Base-by-base conservation (phyloP, 2,888 invertebrate species). In the Melolontha melolontha region DNA sequence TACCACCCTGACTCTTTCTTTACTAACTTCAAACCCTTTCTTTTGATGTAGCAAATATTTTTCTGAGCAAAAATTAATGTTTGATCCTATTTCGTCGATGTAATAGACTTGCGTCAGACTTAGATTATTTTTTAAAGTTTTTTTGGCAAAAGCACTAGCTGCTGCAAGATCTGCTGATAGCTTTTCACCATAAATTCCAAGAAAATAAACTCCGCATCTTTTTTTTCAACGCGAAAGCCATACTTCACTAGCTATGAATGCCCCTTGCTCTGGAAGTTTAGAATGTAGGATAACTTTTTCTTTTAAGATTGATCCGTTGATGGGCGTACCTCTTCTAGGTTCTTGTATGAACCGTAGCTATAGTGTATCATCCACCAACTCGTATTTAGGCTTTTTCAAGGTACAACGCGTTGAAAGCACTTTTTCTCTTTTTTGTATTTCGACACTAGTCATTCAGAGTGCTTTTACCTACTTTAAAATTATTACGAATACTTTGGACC, bases 1-100 rank as follows among this genome's bases (percentile, higher is more conserved):
- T 44, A 70, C 49, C 51, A 75, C 67, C 16, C 74, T 75, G 17
- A 73, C 40, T 42, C 73, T 29, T 29, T 29, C 29, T 29, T 29
- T 29, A 6, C 6, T 29, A 6, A 29, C 29, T 29, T 29, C 6
- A 17, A 69, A 69, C 12, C 71, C 72, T 57, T 70, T 74, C 70
- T 22, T 66, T 52, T 40, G 66, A 50, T 29, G 29, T 29, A 50
- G 72, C 71, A 16, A 73, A 63, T 42, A 70, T 71, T 44, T 44
- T 29, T 51, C 2, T 5, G 2, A 14, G 39, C 29, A 29, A 29
- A 29, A 14, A 34, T 54, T 54, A 14, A 54, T 29, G 27, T 54
- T 59, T 16, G 42, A 17, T 14, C 62, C 47, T 6, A 47, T 47
- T 16, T 62, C 29, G 29, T 47, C 62, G n/a, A n/a, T n/a, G n/a